Evolutionary conservation across 2,797 vertebrate genomes (phyloP).

Genomic region (Coluber constrictor): DNA sequence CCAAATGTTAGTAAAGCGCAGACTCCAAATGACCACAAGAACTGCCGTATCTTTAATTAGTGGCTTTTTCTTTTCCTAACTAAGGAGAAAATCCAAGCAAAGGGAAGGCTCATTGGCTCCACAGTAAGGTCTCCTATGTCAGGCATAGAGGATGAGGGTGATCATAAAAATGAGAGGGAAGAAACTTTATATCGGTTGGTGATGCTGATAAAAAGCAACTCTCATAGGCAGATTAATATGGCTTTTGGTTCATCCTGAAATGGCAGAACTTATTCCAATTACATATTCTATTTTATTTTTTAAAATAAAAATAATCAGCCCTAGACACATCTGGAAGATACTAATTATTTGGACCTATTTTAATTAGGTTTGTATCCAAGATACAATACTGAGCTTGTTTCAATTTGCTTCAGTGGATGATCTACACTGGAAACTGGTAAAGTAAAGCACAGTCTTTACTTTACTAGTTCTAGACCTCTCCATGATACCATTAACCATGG

Average conservation of each 20-base stretch:
- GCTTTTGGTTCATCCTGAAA: neutral
- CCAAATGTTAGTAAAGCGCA: conserved; percentile 50
- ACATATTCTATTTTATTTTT: neutral
- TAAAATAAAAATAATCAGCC: neutral
- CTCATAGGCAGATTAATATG: neutral
- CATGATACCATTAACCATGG: neutral
- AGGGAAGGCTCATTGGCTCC: conserved; percentile 64
- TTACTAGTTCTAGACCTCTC: neutral
- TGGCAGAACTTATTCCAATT: neutral
- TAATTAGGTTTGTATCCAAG: neutral
- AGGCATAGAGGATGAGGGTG: neutral
- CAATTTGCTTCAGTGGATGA: neutral
- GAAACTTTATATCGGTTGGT: neutral
- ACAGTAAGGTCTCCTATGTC: conserved; percentile 54
- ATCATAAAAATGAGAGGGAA: neutral
- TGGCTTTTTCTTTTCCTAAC: conserved; percentile 59
- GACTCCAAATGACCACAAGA: conserved; percentile 29
- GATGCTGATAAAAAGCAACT: neutral
- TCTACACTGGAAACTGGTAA: neutral
- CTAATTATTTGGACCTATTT: neutral
- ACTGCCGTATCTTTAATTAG: conserved; percentile 53
- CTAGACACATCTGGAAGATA: neutral
- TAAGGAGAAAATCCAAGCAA: conserved; percentile 72
- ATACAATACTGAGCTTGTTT: neutral
- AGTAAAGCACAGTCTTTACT: neutral